phyloP scores from a whole-genome alignment of 2,888 invertebrate species.

The Rhingia campestris region DNA sequence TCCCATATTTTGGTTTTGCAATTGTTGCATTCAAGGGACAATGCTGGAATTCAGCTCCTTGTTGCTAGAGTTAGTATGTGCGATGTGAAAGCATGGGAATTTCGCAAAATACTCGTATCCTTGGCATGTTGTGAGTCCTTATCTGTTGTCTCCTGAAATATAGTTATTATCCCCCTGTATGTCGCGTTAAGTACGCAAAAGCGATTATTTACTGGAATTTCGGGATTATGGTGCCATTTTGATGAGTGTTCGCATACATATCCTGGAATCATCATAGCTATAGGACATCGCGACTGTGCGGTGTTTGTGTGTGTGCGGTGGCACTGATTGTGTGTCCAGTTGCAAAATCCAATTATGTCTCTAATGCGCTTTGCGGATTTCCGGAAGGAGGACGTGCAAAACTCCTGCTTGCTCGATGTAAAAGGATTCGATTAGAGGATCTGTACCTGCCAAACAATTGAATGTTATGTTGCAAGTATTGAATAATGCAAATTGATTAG shows the following conservation, averaged over 20 bases:
- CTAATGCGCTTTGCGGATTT: slow-evolving; percentile 63
- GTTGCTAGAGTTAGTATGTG: not conserved
- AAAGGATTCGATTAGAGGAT: slow-evolving; percentile 7
- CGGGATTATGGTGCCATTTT: slow-evolving; percentile 55
- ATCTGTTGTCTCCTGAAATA: slow-evolving; percentile 24
- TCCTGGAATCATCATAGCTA: not conserved
- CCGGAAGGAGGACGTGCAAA: slow-evolving; percentile 19
- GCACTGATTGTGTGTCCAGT: slow-evolving; percentile 36
- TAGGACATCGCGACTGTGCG: not conserved
- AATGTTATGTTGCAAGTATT: slow-evolving; percentile 2
- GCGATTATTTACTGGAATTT: slow-evolving; percentile 62
- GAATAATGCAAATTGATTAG: slow-evolving; percentile 34
- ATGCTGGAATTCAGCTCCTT: slow-evolving; percentile 13
- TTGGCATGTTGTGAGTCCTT: not conserved
- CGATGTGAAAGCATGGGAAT: not conserved
- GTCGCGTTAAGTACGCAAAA: slow-evolving; percentile 63
- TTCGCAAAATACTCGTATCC: slow-evolving; percentile 1
- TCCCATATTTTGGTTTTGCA: slow-evolving; percentile 47
- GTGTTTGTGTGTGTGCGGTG: slow-evolving; percentile 12
- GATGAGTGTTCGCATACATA: slow-evolving; percentile 15
- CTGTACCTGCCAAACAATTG: slow-evolving; percentile 12
- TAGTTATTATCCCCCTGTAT: slow-evolving; percentile 46
- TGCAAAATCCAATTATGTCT: slow-evolving; percentile 57
- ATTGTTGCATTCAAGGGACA: slow-evolving; percentile 51
- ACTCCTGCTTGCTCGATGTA: not conserved